Conservation (phyloP, 1,140 invertebrate genomes). For the Venturia canescens region DNA sequence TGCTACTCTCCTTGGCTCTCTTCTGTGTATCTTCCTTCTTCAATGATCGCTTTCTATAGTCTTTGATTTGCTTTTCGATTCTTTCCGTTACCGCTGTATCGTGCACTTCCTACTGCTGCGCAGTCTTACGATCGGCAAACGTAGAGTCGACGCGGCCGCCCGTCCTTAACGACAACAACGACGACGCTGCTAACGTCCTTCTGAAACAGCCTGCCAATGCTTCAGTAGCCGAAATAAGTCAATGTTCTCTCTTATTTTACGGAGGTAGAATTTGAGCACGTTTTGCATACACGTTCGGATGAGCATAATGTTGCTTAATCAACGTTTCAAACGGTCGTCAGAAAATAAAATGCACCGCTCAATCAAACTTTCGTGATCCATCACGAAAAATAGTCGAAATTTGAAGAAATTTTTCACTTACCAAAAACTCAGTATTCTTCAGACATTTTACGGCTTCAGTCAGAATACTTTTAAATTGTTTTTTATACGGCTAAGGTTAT, state of each 20-base stretch:
- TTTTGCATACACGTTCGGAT: conserved; percentile 68
- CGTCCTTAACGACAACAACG: conserved; percentile 15
- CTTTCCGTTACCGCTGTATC: conserved; percentile 34
- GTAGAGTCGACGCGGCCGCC: conserved; percentile 47
- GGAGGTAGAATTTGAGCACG: conserved; percentile 69
- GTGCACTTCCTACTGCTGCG: conserved; percentile 6
- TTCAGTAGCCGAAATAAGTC: conserved; percentile 67
- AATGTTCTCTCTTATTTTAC: conserved; percentile 71
- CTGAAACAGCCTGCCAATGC: conserved; percentile 66
- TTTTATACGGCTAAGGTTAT: no score
- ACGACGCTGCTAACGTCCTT: conserved; percentile 45
- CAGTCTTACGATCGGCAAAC: conserved; percentile 42
- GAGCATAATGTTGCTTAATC: no score
- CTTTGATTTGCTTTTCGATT: conserved; percentile 24
- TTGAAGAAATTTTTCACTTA: no score
- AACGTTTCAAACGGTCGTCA: no score
- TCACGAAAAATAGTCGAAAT: no score
- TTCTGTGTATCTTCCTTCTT: conserved; percentile 14
- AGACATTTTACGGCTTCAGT: no score
- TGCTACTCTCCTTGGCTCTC: conserved; percentile 33
- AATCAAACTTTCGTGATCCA: no score
- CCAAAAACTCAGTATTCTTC: no score
- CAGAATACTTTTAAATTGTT: no score
- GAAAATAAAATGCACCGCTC: no score
- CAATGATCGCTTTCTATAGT: background rate